A percentile compares a stretch with the other conserved stretches of the same genome.
phyloP scores from a whole-genome alignment of 2,888 invertebrate genomes.

The Allacma fusca region DNA sequence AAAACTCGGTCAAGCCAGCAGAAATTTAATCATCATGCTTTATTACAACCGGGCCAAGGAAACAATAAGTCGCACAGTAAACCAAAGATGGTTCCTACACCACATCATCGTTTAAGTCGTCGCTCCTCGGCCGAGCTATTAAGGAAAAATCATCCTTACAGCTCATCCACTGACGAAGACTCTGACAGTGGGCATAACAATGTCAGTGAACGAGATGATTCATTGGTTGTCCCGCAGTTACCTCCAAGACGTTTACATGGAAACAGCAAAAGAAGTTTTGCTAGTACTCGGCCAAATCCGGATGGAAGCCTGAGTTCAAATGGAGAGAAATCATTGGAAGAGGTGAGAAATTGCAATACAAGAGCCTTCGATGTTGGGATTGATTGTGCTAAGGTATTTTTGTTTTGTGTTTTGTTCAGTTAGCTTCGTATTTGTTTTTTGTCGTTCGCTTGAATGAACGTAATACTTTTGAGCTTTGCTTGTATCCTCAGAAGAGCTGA shows the following conservation, averaged over 20 bases:
- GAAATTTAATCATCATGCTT: slow-evolving; percentile 40
- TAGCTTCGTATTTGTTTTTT: not conserved
- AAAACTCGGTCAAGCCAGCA: slow-evolving; percentile 45
- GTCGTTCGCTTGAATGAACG: not conserved
- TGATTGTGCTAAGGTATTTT: slow-evolving; percentile 44
- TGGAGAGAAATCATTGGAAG: slow-evolving; percentile 59
- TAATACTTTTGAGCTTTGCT: not conserved
- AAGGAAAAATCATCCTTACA: slow-evolving; percentile 60
- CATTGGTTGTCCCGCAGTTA: slow-evolving; percentile 53
- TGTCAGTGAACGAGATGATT: slow-evolving; percentile 53
- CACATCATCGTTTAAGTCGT: slow-evolving; percentile 57
- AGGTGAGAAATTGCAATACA: slow-evolving; percentile 54
- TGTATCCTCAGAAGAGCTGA: not conserved
- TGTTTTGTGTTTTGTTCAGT: slow-evolving; percentile 21
- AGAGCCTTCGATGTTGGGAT: slow-evolving; percentile 34
- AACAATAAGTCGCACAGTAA: slow-evolving; percentile 42
- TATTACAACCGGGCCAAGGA: not conserved
- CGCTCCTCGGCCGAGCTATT: slow-evolving; percentile 60
- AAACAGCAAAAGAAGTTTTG: slow-evolving; percentile 50
- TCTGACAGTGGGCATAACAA: slow-evolving; percentile 56
- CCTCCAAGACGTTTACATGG: slow-evolving; percentile 57
- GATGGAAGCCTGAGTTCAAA: slow-evolving; percentile 53
- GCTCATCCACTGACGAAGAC: slow-evolving; percentile 60
- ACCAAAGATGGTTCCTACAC: slow-evolving; percentile 42
- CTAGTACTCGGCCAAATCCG: slow-evolving; percentile 48